Evolutionary conservation across 1,140 invertebrate species (phyloP), one percentile per base, ranked within the genome.

Genomic region (Penaeus vannamei): DNA sequence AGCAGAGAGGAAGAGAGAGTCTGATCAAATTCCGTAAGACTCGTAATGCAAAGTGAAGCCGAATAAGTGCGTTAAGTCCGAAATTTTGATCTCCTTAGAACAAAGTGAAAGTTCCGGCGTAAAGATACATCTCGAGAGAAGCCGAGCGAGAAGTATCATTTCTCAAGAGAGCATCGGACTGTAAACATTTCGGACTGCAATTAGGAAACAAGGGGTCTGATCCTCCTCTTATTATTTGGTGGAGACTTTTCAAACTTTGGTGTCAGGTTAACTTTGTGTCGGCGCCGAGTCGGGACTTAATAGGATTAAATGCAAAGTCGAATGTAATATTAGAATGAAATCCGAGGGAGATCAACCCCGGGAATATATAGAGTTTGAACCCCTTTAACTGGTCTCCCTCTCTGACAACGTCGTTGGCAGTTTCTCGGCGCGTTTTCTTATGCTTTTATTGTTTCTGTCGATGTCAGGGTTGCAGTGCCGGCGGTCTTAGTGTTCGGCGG

Each of bases 251-350:
- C 87, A 89, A 89, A 89, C 87, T 89, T 84, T 60, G 87, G 87
- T 89, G 87, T 89, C 87, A 84, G 83, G 87, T 79, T 89, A 89
- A 89, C 87, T 89, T 89, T 89, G 87, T 89, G 87, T 89, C 83
- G 87, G 87, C 87, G 87, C 83, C 87, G 87, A 85, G 87, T 89
- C 87, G 82, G 82, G 87, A 89, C 82, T 89, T 89, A 89, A 89
- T 89, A 89, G 87, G 87, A 89, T 89, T 89, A 89, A 85, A 89
- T 89, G 87, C 87, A 89, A 89, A 89, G 87, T 89, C 87, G 87
- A 89, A 89, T 89, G 87, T 89, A 89, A 89, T 89, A 89, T 89
- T 89, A 89, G 87, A 89, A 85, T 89, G 87, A 83, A 89, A 89
- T 89, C 87, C 87, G 82, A 89, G 87, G 87, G 87, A 89, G 87